Base-by-base conservation (phyloP, 2,113 vertebrate species). In the Fulmarus glacialis region DNA sequence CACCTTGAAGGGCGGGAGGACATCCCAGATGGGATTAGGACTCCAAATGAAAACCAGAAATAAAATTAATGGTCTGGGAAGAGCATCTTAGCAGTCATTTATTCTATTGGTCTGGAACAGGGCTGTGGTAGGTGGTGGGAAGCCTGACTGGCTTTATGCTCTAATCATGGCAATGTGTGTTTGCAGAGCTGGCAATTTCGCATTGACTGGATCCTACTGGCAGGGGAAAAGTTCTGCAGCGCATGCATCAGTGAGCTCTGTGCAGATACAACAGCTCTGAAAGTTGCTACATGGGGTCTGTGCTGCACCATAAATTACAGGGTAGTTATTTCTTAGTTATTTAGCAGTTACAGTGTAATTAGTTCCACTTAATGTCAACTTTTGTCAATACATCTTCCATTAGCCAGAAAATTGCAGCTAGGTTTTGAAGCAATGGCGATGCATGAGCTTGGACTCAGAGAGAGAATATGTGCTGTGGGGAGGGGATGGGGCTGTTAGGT, bases 311-410 rank as follows among this genome's bases (percentile, higher is more conserved):
- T 98, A 98, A 98, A 98, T 98, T 98, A 98, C 88, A 93, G 94
- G 90, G 91, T 97, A 97, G 98, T 98, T 98, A 98, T 98, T 98
- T 98, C 98, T 98, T 98, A 98, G 98, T 98, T 98, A 98, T 98
- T 98, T 98, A 98, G 98, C 98, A 97, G 97, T 98, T 98, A 98
- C 96, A 97, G 98, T 97, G 96, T 97, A 98, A 98, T 98, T 98
- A 98, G 98, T 98, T 98, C 98, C 98, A 98, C 98, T 98, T 98
- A 98, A 97, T 95, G 98, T 98, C 98, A 98, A 97, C 98, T 97
- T 97, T 98, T 98, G 97, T 98, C 98, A 98, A 98, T 98, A 98
- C 43, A 29, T 98, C 98, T 98, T 98, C 98, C 95, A 98, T 98
- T 98, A 98, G 97, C 82, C 88, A 90, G 97, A 98, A 98, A 98